Percentiles rank a stretch among this genome's conserved stretches.
phyloP scores from a whole-genome alignment of 2,113 vertebrate species.

The Paradoxurus hermaphroditus region DNA sequence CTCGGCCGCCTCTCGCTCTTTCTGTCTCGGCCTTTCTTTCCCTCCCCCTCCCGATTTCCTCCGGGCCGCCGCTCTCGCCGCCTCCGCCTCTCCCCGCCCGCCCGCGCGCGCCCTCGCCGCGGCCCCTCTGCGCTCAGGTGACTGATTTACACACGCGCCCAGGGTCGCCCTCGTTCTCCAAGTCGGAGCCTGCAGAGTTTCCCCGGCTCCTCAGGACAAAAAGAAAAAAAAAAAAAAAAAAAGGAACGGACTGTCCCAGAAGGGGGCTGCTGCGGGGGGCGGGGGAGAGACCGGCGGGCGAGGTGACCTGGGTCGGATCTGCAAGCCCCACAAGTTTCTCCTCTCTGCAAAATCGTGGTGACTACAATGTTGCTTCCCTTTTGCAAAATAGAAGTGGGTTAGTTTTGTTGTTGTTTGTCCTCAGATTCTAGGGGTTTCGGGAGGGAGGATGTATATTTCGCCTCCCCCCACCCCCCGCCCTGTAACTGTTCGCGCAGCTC shows the following conservation, averaged over 20 bases:
- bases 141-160: conserved; percentile 74
- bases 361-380: conserved; percentile 26
- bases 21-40: conserved; percentile 30
- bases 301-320: conserved; percentile 52
- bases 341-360: background rate
- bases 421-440: background rate
- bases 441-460: background rate
- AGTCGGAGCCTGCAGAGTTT: background rate
- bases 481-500: background rate
- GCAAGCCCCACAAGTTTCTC: conserved; percentile 45
- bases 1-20: conserved; percentile 72
- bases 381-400: conserved; percentile 26
- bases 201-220: background rate
- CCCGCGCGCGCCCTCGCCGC: conserved; percentile 69
- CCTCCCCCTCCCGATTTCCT: conserved; percentile 28
- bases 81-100: conserved; percentile 65
- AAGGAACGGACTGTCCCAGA: conserved; percentile 22
- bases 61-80: background rate
- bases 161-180: conserved; percentile 60
- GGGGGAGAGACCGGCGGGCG: conserved; percentile 28
- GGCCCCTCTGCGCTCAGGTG: conserved; percentile 72
- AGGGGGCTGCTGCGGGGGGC: conserved; percentile 48
- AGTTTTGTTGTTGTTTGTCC: conserved; percentile 17
- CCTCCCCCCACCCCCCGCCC: background rate
- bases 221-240: background rate